Percentiles rank a stretch among this genome's conserved stretches.
phyloP scores from a whole-genome alignment of 2,113 vertebrate species.

The Ciconia stormi region DNA sequence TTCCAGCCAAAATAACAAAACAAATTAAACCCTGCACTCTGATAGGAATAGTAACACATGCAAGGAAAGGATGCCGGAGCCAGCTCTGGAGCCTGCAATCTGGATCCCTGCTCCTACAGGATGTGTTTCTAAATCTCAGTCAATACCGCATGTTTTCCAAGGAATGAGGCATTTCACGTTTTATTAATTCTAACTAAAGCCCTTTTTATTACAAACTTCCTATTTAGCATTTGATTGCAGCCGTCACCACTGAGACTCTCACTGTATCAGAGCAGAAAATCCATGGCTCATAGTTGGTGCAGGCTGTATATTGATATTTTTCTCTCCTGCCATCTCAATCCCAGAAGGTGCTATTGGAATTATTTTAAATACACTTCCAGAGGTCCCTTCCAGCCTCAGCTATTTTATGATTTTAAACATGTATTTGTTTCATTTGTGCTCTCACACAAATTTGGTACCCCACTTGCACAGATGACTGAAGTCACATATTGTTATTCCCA shows the following conservation, averaged over 20 bases:
- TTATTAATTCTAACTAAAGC: conserved; percentile 72
- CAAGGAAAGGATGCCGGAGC: background rate
- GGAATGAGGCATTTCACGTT: conserved; percentile 60
- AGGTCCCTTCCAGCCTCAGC: background rate
- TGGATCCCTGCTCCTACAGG: conserved; percentile 81
- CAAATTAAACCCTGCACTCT: background rate
- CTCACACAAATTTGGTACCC: background rate
- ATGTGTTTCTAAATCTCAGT: conserved; percentile 81
- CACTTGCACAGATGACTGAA: background rate
- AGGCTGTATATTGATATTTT: conserved; percentile 21
- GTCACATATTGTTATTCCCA: background rate
- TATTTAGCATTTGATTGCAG: conserved; percentile 69
- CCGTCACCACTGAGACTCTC: conserved; percentile 49
- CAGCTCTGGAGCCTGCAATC: conserved; percentile 69
- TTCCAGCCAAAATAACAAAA: conserved; percentile 8
- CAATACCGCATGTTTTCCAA: conserved; percentile 81
- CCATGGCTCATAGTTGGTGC: background rate
- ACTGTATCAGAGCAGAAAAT: conserved; percentile 39
- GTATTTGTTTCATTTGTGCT: background rate
- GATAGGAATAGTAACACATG: background rate
- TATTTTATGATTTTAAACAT: background rate
- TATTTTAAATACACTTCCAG: background rate
- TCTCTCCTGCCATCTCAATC: conserved; percentile 63
- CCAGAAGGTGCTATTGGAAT: background rate
- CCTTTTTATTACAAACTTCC: conserved; percentile 74